These are phyloP conservation scores for Pseudomyrmex cubaensis DNA, from an alignment of 1,140 invertebrate genomes.

Conservation along the genomic window DNA sequence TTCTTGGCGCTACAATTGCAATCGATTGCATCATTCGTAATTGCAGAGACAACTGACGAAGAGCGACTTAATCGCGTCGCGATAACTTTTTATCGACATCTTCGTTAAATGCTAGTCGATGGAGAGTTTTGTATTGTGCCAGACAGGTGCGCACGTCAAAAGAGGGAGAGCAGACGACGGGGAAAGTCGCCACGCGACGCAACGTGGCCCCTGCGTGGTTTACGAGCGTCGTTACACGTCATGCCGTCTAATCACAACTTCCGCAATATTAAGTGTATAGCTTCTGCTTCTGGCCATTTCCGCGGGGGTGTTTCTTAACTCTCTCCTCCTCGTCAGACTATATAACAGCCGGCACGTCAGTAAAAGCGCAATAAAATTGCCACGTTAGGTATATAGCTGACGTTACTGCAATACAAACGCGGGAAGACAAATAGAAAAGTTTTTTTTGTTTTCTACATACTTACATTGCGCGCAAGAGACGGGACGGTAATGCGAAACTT, in stretches of 20 bases:
- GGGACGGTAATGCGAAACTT: background rate
- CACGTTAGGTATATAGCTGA: slow-evolving; percentile 9
- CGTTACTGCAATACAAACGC: background rate
- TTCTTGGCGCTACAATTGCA: too few relatives aligned
- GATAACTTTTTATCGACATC: slow-evolving; percentile 45
- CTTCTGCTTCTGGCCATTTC: slow-evolving; percentile 41
- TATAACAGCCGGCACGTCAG: slow-evolving; percentile 48
- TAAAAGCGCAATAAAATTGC: slow-evolving; percentile 66
- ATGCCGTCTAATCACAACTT: slow-evolving; percentile 65
- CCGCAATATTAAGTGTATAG: slow-evolving; percentile 70
- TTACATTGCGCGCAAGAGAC: background rate
- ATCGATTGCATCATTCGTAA: slow-evolving; percentile 8
- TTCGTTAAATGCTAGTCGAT: slow-evolving; percentile 26
- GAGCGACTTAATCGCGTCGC: slow-evolving; percentile 23
- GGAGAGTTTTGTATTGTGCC: slow-evolving; percentile 5
- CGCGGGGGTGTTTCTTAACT: background rate
- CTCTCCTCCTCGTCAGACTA: slow-evolving; percentile 48
- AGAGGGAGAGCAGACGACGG: too few relatives aligned
- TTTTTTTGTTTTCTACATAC: background rate
- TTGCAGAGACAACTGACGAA: background rate
- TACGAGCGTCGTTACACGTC: slow-evolving; percentile 66
- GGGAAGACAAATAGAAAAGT: slow-evolving; percentile 15
- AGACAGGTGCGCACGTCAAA: slow-evolving; percentile 17
- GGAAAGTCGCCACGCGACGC: background rate
- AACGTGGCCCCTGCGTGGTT: slow-evolving; percentile 60